phyloP scores from a whole-genome alignment of 2,888 invertebrate species.

The Periphyllus acericola region DNA sequence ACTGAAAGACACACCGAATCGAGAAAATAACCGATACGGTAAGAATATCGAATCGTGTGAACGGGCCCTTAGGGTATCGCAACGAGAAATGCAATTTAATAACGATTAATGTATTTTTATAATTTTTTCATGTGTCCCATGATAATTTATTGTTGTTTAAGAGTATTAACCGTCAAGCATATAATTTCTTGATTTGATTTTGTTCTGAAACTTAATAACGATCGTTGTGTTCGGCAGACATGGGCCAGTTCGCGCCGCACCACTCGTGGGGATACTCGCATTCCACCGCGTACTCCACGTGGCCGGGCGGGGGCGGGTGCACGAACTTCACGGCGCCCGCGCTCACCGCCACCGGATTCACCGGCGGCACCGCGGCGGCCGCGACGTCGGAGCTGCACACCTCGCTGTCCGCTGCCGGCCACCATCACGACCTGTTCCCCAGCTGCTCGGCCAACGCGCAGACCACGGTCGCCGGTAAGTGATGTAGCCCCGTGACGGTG shows the following conservation, averaged over 20 bases:
- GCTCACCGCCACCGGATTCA: conserved; percentile 75
- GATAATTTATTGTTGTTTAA: too few species aligned
- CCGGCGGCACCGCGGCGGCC: conserved; percentile 76
- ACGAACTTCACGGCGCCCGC: conserved; percentile 56
- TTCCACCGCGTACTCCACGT: conserved; percentile 86
- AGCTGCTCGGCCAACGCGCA: conserved; percentile 32
- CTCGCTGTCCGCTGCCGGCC: conserved; percentile 34
- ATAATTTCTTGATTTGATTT: too few species aligned
- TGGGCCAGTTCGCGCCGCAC: conserved; percentile 82
- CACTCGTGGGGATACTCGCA: conserved; percentile 91
- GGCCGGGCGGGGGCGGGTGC: conserved; percentile 70
- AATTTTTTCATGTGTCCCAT: too few species aligned
- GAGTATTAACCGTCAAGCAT: too few species aligned
- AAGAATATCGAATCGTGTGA: too few species aligned
- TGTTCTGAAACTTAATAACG: not conserved
- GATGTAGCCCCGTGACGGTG: too few species aligned
- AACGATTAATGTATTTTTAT: too few species aligned
- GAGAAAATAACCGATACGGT: too few species aligned
- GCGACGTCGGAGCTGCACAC: conserved; percentile 66
- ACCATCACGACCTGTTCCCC: conserved; percentile 54
- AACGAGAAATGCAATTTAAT: too few species aligned
- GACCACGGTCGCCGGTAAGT: conserved; percentile 38
- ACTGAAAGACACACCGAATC: too few species aligned
- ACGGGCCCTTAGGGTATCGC: too few species aligned
- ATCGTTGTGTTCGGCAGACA: conserved; percentile 71